Evolutionary conservation across 2,888 invertebrate species (phyloP), one percentile per base, ranked within the genome.

Genomic region (Chloroclystis v-ata): DNA sequence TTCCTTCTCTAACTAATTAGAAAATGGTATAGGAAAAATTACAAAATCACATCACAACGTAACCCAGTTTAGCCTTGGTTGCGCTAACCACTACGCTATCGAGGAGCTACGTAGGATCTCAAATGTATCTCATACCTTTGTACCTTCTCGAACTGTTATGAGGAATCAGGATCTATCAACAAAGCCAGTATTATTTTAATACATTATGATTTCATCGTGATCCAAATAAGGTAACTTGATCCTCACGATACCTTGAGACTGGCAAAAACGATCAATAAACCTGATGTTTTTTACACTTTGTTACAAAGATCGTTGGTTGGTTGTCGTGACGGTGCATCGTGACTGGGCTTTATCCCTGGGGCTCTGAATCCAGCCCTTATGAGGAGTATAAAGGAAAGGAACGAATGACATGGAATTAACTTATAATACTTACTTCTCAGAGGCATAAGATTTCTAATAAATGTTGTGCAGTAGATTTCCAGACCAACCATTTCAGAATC

Each of bases 211-310:
- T 62, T 57, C 61, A 61, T 61, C 59, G 52, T 47, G 25, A 32
- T 49, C 60, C 63, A 65, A 72, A 75, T 49, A 78, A 63, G 81
- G 81, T 76, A 82, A 76, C 78, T 66, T 67, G 75, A 61, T 66
- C 60, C 57, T 62, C 57, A 40, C 48, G 30, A 54, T 67, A 55
- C 78, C 79, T 82, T 78, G 78, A 71, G 62, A 57, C 46, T 50
- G 61, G 66, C 64, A 72, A 76, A 73, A 72, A 72, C 57, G 60
- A 57, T 65, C 61, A 67, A 72, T 71, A 65, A 66, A 63, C 63
- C 57, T 57, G 59, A 55, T 52, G 55, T 60, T 69, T 71, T 71
- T 73, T 75, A 61, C 62, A 10, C 11, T 68, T 54, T 57, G 59
- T 67, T 60, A 55, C 49, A 45, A 46, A 51, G 45, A 56, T 56